phyloP scores from a whole-genome alignment of 2,797 vertebrate species.

The Octomys mimax region DNA sequence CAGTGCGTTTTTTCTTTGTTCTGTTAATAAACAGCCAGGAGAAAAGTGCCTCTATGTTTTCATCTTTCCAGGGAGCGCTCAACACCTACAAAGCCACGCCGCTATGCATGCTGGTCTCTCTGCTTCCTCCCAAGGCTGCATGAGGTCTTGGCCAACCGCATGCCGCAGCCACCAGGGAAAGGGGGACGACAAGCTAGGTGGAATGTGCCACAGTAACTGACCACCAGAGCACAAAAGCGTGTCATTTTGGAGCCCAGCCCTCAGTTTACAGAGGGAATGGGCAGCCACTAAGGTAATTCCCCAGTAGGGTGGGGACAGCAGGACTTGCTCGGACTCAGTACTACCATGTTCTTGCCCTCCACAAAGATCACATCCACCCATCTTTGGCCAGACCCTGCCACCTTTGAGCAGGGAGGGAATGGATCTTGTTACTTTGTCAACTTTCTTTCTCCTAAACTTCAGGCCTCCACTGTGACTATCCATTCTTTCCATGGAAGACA shows the following conservation, averaged over 20 bases:
- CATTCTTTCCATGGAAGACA: neutral
- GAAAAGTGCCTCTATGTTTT: slow-evolving; percentile 88
- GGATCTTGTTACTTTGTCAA: neutral
- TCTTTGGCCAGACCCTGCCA: neutral
- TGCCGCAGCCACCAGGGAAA: slow-evolving; percentile 8
- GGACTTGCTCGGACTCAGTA: neutral
- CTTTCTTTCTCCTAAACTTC: neutral
- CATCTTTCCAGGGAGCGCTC: slow-evolving; percentile 78
- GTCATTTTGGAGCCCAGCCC: neutral
- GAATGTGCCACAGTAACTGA: neutral
- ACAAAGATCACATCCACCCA: neutral
- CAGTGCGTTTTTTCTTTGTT: slow-evolving; percentile 91
- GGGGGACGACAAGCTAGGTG: neutral
- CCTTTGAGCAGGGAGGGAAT: neutral
- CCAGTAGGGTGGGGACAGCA: no score
- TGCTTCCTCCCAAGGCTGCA: slow-evolving; percentile 57
- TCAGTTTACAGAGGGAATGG: neutral
- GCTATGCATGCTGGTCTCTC: slow-evolving; percentile 70
- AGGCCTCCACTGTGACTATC: neutral
- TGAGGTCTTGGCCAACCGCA: slow-evolving; percentile 46
- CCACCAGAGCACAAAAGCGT: neutral
- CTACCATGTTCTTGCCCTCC: neutral
- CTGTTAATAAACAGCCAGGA: slow-evolving; percentile 92
- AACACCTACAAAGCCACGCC: slow-evolving; percentile 64
- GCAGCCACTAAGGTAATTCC: no score